Evolutionary conservation across 2,888 invertebrate species (phyloP).

Genomic region (Blera fallax): DNA sequence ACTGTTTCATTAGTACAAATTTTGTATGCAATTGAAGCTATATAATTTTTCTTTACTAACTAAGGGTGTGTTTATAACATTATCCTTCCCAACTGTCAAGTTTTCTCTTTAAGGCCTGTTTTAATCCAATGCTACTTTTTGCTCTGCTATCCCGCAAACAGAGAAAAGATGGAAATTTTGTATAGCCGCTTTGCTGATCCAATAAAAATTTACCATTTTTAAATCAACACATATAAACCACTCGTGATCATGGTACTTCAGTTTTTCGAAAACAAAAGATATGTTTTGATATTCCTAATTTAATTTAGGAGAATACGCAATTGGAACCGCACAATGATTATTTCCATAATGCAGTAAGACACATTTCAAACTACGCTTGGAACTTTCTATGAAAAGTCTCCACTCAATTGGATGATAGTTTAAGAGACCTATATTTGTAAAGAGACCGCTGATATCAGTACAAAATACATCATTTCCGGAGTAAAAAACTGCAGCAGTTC

Average conservation of each 20-base stretch:
- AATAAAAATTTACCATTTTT: background rate
- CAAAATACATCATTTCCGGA: background rate
- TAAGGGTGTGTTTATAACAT: background rate
- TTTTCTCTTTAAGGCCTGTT: background rate
- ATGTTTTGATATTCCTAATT: background rate
- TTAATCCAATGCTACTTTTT: background rate
- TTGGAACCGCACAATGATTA: background rate
- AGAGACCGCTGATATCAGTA: background rate
- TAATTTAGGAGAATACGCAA: background rate
- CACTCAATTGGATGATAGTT: background rate
- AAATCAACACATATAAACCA: background rate
- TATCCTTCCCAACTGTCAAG: background rate
- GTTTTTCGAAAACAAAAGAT: background rate
- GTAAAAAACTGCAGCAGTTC: background rate
- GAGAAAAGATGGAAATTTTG: constrained; percentile 26
- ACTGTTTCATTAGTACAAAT: background rate
- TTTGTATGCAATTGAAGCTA: background rate
- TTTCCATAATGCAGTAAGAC: background rate
- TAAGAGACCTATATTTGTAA: background rate
- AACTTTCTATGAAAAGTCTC: background rate
- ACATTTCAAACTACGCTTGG: background rate
- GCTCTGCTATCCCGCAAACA: constrained; percentile 20
- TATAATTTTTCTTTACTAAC: background rate
- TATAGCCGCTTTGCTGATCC: constrained; percentile 37
- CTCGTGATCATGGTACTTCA: background rate